These are phyloP conservation scores for Denticeps clupeoides DNA, from an alignment of 2,797 vertebrate species.

Conservation along the genomic window DNA sequence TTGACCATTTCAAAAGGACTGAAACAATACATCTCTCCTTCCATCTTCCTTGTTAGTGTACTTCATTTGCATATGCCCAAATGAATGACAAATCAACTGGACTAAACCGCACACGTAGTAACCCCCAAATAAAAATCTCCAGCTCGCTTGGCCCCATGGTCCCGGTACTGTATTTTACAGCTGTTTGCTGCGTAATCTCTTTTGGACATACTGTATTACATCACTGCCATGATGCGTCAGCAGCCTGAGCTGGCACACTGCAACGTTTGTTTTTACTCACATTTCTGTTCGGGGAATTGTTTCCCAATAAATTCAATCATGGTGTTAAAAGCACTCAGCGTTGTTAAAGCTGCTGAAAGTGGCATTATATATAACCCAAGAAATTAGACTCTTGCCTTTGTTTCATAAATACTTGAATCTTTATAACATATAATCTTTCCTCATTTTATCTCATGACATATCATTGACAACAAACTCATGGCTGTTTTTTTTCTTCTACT, in stretches of 20 bases:
- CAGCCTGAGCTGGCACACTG: not conserved
- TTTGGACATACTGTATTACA: not conserved
- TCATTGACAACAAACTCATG: not conserved
- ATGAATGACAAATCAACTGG: too few relatives aligned
- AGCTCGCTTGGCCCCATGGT: too few relatives aligned
- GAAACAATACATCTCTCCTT: too few relatives aligned
- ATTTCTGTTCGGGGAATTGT: slow-evolving; percentile 15
- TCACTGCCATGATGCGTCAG: slow-evolving; percentile 1
- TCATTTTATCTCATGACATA: not conserved
- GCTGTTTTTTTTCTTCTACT: slow-evolving; percentile 9
- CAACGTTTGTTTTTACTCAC: slow-evolving; percentile 5
- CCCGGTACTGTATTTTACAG: too few relatives aligned
- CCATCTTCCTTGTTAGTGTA: too few relatives aligned
- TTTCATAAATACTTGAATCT: not conserved
- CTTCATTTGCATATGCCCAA: too few relatives aligned
- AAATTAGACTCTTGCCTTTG: slow-evolving; percentile 5
- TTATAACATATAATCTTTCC: not conserved
- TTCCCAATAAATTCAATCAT: slow-evolving; percentile 20
- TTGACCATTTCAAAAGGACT: too few relatives aligned
- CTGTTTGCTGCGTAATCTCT: not conserved
- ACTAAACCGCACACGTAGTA: too few relatives aligned
- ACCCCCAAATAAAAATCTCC: too few relatives aligned
- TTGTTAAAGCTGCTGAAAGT: slow-evolving; percentile 15
- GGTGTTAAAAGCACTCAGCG: slow-evolving; percentile 7
- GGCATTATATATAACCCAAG: slow-evolving; percentile 13